Evolutionary conservation across 2,113 vertebrate genomes (phyloP).

Genomic region (Caloenas nicobarica): DNA sequence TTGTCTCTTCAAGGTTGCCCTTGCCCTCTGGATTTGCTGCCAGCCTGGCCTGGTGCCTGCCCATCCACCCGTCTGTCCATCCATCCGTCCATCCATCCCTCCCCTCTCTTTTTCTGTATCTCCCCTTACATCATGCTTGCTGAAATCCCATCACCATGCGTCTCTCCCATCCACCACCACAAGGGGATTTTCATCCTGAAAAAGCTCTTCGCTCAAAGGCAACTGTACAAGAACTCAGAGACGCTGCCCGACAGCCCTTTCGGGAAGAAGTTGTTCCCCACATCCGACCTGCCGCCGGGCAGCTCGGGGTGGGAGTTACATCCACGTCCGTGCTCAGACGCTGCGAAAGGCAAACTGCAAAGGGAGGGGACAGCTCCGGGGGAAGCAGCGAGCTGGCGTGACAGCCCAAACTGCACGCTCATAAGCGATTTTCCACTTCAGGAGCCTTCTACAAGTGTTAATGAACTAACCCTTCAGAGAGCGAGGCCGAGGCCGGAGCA

Average conservation of each 20-base stretch:
- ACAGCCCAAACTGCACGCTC: neutral
- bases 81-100: neutral
- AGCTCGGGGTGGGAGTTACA: neutral
- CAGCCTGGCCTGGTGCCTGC: no score
- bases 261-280: no score
- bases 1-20: neutral
- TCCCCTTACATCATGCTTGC: neutral
- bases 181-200: neutral
- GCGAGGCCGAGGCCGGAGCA: no score
- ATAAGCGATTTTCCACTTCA: neutral
- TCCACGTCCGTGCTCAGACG: neutral
- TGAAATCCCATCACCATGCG: fast-evolving
- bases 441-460: neutral
- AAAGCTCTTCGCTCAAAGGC: neutral
- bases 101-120: neutral
- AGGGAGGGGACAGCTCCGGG: neutral
- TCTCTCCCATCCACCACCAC: neutral
- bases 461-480: neutral
- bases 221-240: neutral
- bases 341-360: neutral
- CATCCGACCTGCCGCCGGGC: no score
- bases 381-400: neutral
- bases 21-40: neutral
- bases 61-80: neutral
- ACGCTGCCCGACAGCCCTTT: fast-evolving